These are phyloP conservation scores for Drosophila sulfurigaster DNA, from an alignment of 1,140 invertebrate species.

Conservation along the genomic window DNA sequence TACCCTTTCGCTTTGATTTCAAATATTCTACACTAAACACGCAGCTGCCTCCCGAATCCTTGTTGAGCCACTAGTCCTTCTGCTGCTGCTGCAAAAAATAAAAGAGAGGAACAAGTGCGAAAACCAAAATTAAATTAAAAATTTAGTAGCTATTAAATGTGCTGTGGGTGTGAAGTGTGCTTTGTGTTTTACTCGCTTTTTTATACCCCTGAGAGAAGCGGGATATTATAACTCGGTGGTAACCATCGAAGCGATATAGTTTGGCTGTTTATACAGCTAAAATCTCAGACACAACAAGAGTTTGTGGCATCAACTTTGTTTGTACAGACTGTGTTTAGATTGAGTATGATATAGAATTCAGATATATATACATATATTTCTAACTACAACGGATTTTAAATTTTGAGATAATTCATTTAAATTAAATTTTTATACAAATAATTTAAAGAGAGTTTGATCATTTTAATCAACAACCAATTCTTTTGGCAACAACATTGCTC, in stretches of 20 bases:
- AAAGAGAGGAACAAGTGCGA: not conserved
- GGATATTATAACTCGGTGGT: not conserved
- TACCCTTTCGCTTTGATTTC: conserved; percentile 83
- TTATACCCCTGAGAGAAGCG: too few species aligned
- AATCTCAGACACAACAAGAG: too few species aligned
- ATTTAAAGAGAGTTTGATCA: too few species aligned
- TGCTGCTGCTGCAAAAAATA: conserved; percentile 11
- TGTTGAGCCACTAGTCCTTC: conserved; percentile 4
- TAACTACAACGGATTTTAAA: too few species aligned
- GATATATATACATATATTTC: too few species aligned
- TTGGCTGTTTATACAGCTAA: not conserved
- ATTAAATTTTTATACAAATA: too few species aligned
- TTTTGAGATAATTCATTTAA: too few species aligned
- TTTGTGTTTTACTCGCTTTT: conserved; percentile 1
- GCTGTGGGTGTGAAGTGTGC: conserved; percentile 14
- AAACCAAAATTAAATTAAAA: conserved; percentile 35
- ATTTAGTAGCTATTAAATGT: conserved; percentile 34
- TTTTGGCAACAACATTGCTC: too few species aligned
- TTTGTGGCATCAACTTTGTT: too few species aligned
- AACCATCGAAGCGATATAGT: not conserved
- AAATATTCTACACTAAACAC: conserved; percentile 82
- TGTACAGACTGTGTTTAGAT: too few species aligned
- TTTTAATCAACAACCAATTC: too few species aligned
- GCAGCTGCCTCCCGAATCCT: conserved; percentile 38
- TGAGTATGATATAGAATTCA: too few species aligned